Evolutionary conservation across 2,888 invertebrate species (phyloP).

Genomic region (Desoria tigrina): DNA sequence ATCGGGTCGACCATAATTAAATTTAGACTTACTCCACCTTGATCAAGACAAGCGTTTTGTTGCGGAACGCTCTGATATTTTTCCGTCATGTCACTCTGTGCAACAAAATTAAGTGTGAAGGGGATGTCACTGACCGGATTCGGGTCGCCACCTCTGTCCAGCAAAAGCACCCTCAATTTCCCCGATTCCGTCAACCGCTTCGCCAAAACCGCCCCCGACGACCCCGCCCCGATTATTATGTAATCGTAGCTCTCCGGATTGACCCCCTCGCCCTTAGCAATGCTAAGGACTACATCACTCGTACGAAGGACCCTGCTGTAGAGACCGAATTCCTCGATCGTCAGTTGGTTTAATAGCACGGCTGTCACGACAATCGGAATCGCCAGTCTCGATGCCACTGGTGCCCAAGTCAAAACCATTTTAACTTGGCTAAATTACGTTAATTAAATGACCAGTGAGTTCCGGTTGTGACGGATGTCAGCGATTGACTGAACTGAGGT

Average conservation of each 20-base stretch:
- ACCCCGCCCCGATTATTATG: conserved; percentile 25
- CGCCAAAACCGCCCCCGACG: conserved; percentile 7
- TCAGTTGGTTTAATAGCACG: too few species aligned
- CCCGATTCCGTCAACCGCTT: conserved; percentile 3
- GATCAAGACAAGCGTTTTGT: conserved; percentile 21
- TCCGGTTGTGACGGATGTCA: too few species aligned
- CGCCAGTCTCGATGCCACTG: too few species aligned
- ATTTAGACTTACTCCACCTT: too few species aligned
- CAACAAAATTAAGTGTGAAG: not conserved
- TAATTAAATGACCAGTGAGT: too few species aligned
- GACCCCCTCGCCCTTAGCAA: not conserved
- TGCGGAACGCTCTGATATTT: conserved; percentile 18
- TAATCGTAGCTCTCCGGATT: conserved; percentile 10
- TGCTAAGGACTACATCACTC: not conserved
- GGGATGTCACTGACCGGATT: conserved; percentile 40
- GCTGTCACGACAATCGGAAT: too few species aligned
- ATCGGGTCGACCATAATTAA: too few species aligned
- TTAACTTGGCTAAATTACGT: too few species aligned
- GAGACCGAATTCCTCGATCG: not conserved
- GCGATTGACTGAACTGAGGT: too few species aligned
- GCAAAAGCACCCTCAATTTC: conserved; percentile 14
- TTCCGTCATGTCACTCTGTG: not conserved
- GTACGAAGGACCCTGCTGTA: not conserved
- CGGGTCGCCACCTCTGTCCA: conserved; percentile 38
- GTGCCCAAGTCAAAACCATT: too few species aligned